Conservation (phyloP, 2,113 vertebrate genomes). For the Elanoides forficatus region DNA sequence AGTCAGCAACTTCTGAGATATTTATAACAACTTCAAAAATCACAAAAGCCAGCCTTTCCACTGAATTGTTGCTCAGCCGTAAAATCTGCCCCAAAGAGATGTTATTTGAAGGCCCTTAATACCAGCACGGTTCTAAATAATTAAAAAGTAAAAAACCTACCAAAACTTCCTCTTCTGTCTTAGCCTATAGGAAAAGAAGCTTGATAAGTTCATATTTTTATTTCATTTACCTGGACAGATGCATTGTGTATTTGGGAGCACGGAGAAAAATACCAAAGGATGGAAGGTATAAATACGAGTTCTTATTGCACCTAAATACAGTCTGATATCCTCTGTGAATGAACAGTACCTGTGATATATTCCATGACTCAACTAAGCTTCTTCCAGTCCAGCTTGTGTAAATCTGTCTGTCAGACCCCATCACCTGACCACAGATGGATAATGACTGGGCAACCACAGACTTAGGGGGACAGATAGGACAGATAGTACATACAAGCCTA, state of each 20-base stretch:
- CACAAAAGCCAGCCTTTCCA: neutral
- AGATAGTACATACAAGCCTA: fast-evolving
- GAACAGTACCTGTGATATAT: neutral
- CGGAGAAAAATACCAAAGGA: neutral
- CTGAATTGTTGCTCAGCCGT: neutral
- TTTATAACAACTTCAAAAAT: neutral
- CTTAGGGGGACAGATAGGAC: neutral
- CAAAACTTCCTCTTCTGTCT: neutral
- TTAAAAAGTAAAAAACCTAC: neutral
- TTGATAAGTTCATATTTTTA: neutral
- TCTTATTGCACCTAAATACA: neutral
- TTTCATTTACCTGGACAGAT: neutral
- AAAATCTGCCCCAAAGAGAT: neutral
- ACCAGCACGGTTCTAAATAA: neutral
- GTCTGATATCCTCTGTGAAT: neutral
- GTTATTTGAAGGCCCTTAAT: neutral
- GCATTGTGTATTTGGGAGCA: neutral
- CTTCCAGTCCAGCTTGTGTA: neutral
- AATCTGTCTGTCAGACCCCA: neutral
- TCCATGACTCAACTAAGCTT: neutral
- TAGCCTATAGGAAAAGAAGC: neutral
- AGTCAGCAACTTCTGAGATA: neutral
- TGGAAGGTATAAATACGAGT: neutral
- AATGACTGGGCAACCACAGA: neutral
- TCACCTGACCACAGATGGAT: neutral